Base-by-base conservation (phyloP, 1,140 invertebrate species). In the Drosophila prosaltans region DNA sequence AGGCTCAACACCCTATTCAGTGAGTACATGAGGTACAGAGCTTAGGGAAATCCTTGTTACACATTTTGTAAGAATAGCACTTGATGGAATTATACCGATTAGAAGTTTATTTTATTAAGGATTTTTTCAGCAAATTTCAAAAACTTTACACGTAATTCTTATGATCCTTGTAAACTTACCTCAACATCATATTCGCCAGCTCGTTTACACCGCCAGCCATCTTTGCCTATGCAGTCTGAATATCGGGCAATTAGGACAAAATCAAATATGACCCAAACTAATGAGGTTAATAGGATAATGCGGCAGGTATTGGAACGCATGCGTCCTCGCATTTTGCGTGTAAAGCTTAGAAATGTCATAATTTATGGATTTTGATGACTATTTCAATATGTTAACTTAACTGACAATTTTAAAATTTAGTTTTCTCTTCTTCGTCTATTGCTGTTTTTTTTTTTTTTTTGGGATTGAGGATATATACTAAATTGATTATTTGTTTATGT, bases 261-360 rank as follows among this genome's bases (percentile, higher is more conserved):
- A 93, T 98, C 98, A 41, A 99, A 94, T 79, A 99, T 94, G 83
- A 99, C 96, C 98, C 98, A 99, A 45, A 98, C 97, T 65, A 99
- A 93, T 0, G 98, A 99, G 69, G 98, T 99, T 74, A 98, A 93
- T 72, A 99, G 93, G 77, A 99, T 97, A 74, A 99, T 97, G 91
- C 98, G 97, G 93, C 97, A 99, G 65, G 97, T 98, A 92, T 98
- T 97, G 93, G 97, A 96, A 90, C 97, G 95, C 92, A 98, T 95
- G 94, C 96, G 97, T 89, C 95, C 96, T 91, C 96, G 95, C 91
- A 97, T 96, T 96, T 97, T 97, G 92, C 93, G 95, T 73, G 91
- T 85, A 54, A 92, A 81, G 24, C 64, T 91, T 65, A 91, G 69
- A 62, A 90, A 78, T 41, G 91, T 78, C 91, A 92, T 92, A 62